Base-by-base conservation (phyloP, 2,888 invertebrate genomes). In the Nyleta sp. region DNA sequence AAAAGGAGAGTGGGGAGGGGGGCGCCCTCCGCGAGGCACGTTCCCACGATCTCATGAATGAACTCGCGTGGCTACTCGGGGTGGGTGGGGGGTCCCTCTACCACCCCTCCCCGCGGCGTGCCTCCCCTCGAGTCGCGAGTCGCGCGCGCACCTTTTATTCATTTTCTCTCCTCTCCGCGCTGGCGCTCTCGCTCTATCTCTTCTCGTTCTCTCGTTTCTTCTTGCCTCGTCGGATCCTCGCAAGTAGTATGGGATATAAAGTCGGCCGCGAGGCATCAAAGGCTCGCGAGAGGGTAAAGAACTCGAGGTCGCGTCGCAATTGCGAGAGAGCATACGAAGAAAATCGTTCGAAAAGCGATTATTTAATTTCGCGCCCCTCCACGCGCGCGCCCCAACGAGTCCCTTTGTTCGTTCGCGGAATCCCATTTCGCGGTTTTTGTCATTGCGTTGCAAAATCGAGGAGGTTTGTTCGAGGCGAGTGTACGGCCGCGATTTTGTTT, bases 31-130 rank as follows among this genome's bases (percentile, higher is more conserved):
- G 84, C 84, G 83, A 87, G 85, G 84, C 86, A 85, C 87, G 88
- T 90, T 90, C 91, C 90, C 89, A 91, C 90, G 91, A 91, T 90
- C 89, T 89, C 88, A 90, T 89, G 90, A 90, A 90, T 89, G 91
- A 90, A 90, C 89, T 89, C 90, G 91, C 89, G 90, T 90, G 90
- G 90, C 89, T 85, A 84, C 84, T 84, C 82, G 86, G 75, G 80
- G 80, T 55, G 80, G 83, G 86, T 83, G 85, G 87, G 85, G 84
- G 83, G 60, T 75, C 67, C 73, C 57, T 44, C 31, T 79, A 67
- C 75, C 71, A 64, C 73, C 57, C 46, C 31, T 79, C 70, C 75
- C 71, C 4, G 48, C 55, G 33, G 38, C 77, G 86, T 82, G 85
- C 77, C 80, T 68, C 70, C 71, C 81, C 81, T 55, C 35, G 24